Conservation (phyloP, 2,888 invertebrate genomes). For the Pyralis farinalis region DNA sequence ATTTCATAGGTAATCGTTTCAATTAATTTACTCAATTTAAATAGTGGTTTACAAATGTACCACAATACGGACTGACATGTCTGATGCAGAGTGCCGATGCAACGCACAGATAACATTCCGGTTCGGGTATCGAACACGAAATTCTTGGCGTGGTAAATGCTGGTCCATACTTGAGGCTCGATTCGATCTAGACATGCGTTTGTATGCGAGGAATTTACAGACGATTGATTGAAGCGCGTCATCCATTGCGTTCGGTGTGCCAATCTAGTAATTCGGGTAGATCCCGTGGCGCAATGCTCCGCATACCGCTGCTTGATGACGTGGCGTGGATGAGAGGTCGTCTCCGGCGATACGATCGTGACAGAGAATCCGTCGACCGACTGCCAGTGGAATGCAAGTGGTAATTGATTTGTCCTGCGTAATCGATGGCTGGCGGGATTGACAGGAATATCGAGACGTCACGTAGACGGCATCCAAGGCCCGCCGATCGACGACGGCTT, state of each 20-base stretch:
- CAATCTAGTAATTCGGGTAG: constrained; percentile 48
- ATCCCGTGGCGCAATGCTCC: constrained; percentile 48
- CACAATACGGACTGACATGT: constrained; percentile 56
- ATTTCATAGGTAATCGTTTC: constrained; percentile 41
- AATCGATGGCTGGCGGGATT: constrained; percentile 65
- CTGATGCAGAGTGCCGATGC: constrained; percentile 62
- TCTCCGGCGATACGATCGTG: constrained; percentile 70
- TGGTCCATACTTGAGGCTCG: constrained; percentile 57
- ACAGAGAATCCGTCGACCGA: constrained; percentile 73
- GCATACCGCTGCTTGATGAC: constrained; percentile 50
- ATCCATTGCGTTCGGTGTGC: constrained; percentile 59
- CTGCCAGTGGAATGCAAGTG: constrained; percentile 68
- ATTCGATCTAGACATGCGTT: constrained; percentile 56
- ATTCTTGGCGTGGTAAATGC: constrained; percentile 66
- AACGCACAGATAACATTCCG: constrained; percentile 74
- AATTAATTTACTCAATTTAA: constrained; percentile 62
- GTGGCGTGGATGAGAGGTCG: constrained; percentile 56
- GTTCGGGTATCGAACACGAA: constrained; percentile 67
- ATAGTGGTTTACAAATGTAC: constrained; percentile 61
- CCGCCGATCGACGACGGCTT: neutral
- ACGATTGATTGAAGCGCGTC: constrained; percentile 66
- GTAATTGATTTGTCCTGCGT: constrained; percentile 80
- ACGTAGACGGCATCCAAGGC: constrained; percentile 19
- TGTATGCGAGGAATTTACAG: constrained; percentile 64
- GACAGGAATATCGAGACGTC: constrained; percentile 66